phyloP scores from a whole-genome alignment of 2,888 invertebrate species.

The Hirtodrosophila histrioides region DNA sequence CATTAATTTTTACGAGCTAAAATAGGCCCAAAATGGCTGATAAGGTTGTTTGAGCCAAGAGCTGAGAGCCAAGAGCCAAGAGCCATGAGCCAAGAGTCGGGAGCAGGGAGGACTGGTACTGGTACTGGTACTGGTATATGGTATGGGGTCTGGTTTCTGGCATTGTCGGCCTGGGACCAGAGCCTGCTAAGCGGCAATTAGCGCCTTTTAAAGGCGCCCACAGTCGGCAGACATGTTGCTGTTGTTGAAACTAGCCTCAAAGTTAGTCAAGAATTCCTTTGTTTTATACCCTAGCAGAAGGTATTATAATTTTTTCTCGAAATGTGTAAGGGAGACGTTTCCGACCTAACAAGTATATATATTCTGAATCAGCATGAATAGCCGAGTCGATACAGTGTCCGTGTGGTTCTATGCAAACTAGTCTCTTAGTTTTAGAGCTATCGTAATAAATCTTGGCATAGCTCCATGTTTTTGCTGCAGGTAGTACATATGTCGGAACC shows the following conservation, averaged over 20 bases:
- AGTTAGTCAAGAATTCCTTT: neutral
- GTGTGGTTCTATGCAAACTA: too few relatives aligned
- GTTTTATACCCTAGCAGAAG: too few relatives aligned
- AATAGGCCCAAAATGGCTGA: slow-evolving; percentile 77
- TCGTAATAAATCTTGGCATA: too few relatives aligned
- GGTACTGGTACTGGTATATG: slow-evolving; percentile 1
- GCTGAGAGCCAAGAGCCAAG: neutral
- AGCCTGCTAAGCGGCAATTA: slow-evolving; percentile 71
- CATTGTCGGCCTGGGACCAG: slow-evolving; percentile 22
- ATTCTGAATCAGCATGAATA: too few relatives aligned
- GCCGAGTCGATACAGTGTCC: too few relatives aligned
- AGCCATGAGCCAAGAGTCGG: neutral
- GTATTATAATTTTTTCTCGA: too few relatives aligned
- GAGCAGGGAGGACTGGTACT: neutral
- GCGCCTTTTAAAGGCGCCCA: slow-evolving; percentile 54
- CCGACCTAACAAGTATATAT: too few relatives aligned
- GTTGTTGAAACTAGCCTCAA: slow-evolving; percentile 1
- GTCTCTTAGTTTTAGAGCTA: too few relatives aligned
- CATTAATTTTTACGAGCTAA: slow-evolving; percentile 78
- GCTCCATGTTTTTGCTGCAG: too few relatives aligned
- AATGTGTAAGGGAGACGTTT: too few relatives aligned
- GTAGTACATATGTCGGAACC: too few relatives aligned
- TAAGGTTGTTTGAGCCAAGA: slow-evolving; percentile 49
- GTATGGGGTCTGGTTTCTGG: slow-evolving; percentile 9
- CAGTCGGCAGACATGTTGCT: slow-evolving; percentile 10